Conservation (phyloP, 2,888 invertebrate species). For the Globia sparganii region DNA sequence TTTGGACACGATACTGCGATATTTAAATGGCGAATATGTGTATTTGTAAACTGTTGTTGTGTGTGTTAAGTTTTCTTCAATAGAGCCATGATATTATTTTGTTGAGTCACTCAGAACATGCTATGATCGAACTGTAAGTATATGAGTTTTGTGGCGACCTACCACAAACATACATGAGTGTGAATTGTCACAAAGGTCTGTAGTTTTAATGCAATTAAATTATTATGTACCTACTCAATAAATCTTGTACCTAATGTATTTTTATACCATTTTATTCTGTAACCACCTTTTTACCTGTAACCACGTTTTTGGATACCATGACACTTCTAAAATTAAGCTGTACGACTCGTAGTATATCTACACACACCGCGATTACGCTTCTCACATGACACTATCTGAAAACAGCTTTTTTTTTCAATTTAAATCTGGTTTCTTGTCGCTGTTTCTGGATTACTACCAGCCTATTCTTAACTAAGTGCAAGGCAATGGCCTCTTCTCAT, state of each 20-base stretch:
- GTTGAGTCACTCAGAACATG: background rate
- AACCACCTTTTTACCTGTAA: no score
- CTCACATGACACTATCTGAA: no score
- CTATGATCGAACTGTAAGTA: slow-evolving; percentile 12
- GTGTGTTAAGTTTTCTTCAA: slow-evolving; percentile 4
- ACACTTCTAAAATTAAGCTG: background rate
- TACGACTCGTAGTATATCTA: background rate
- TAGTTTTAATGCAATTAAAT: slow-evolving; percentile 16
- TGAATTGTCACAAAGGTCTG: background rate
- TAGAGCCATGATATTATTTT: background rate
- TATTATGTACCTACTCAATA: slow-evolving; percentile 6
- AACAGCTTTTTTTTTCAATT: background rate
- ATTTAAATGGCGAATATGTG: slow-evolving; percentile 27
- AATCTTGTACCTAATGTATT: background rate
- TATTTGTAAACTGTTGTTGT: slow-evolving; percentile 27
- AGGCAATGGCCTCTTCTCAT: background rate
- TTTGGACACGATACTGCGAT: slow-evolving; percentile 38
- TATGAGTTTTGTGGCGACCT: background rate
- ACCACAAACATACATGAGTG: background rate
- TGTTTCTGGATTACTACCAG: background rate
- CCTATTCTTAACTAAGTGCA: background rate
- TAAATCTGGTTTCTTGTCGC: background rate
- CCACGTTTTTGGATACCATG: background rate
- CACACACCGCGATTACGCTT: background rate
- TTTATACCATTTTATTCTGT: background rate